These are phyloP conservation scores for Xiphorhynchus elegans DNA, from an alignment of 2,113 vertebrate species.

Conservation along the genomic window DNA sequence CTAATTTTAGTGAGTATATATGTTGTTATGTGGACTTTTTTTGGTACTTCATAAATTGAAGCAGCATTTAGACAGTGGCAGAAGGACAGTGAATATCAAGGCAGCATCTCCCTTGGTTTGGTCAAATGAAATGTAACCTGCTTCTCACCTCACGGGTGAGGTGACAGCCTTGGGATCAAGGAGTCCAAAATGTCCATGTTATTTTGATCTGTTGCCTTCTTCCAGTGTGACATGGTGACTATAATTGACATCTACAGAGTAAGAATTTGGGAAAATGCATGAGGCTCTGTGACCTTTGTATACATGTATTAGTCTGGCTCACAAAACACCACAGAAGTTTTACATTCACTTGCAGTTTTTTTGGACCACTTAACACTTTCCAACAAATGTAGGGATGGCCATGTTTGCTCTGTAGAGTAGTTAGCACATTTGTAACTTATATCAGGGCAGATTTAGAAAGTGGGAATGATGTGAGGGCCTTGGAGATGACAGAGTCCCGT, in stretches of 20 bases:
- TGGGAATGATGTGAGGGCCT: background rate
- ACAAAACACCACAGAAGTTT: background rate
- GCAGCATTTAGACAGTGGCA: background rate
- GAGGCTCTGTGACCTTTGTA: background rate
- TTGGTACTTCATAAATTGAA: background rate
- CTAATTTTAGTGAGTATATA: background rate
- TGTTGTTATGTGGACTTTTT: background rate
- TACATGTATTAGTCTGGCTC: background rate
- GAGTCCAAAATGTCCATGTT: background rate
- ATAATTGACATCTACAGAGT: background rate
- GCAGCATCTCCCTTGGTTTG: background rate
- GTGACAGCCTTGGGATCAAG: background rate
- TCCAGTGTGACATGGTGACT: background rate
- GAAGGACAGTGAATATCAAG: background rate
- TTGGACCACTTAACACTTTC: background rate
- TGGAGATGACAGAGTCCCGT: background rate
- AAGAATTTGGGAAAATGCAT: background rate
- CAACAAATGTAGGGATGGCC: background rate
- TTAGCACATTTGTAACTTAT: background rate
- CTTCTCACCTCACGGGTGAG: background rate
- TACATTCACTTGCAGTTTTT: background rate
- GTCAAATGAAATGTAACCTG: background rate
- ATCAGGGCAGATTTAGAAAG: background rate
- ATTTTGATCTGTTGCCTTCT: background rate
- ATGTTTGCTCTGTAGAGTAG: background rate